Base-by-base conservation (phyloP, 2,888 invertebrate genomes). In the Heteropelma amictum region DNA sequence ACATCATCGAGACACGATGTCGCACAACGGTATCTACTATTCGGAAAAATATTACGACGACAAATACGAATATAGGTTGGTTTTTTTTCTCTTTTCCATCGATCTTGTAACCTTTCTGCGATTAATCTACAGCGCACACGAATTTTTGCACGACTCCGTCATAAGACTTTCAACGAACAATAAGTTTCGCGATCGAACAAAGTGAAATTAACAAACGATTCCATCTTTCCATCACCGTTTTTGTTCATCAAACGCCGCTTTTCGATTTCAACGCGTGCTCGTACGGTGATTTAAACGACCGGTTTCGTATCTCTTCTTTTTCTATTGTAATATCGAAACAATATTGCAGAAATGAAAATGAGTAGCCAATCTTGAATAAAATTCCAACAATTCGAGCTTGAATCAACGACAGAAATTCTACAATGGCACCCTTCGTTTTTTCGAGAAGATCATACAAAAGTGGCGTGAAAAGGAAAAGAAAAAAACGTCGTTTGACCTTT, bases 11-110 rank as follows among this genome's bases (percentile, higher is more conserved):
- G 87, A 35, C 63, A 65, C 45, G 30, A 93, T 93, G 93, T 89
- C 92, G 80, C 83, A 94, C 89, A 94, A 95, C 79, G 40, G 42
- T 45, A 97, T 98, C 84, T 97, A 95, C 87, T 98, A 98, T 89
- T 98, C 97, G 0, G 96, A 96, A 80, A 98, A 97, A 92, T 98
- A 98, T 89, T 95, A 93, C 85, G 98, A 98, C 85, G 97, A 97
- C 75, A 92, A 94, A 81, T 96, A 93, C 86, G 98, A 98, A 90
- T 98, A 98, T 91, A 94, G 98, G 97, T 97, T 92, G 89, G 90
- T 89, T 23, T 69, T 68, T 49, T 10, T 26, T 42, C 12, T n/a
- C 12, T 1, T n/a, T 54, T 7, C 12, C 21, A 4, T 12, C 47
- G 1, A 40, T 28, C 14, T n/a, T n/a, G n/a, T 26, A 14, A 35